Conservation (phyloP, 2,113 vertebrate species). For the Oxyura jamaicensis region DNA sequence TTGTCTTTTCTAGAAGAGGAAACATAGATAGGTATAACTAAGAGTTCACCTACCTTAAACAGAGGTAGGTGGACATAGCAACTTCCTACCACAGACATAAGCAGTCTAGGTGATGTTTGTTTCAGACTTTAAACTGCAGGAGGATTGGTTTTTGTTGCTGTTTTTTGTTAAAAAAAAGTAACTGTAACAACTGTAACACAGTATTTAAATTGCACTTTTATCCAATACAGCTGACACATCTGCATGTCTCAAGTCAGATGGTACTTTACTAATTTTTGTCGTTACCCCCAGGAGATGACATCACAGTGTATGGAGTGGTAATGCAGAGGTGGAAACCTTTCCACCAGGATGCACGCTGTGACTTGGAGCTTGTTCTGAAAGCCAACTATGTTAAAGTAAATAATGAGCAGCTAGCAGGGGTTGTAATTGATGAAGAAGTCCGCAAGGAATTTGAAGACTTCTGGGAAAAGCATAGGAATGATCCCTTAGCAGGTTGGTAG, state of each 20-base stretch:
- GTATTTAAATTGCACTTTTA: neutral
- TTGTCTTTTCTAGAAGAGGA: neutral
- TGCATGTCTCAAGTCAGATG: neutral
- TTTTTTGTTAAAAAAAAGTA: neutral
- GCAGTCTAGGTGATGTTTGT: neutral
- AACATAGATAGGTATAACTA: neutral
- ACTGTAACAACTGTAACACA: neutral
- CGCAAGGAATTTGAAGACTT: slow-evolving; percentile 91
- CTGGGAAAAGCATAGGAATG: slow-evolving; percentile 83
- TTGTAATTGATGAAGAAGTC: slow-evolving; percentile 84
- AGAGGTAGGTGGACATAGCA: neutral
- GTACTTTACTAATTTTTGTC: neutral
- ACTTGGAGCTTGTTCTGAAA: slow-evolving; percentile 92
- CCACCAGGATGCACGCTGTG: slow-evolving; percentile 81
- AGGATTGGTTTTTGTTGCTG: neutral
- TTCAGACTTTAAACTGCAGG: neutral
- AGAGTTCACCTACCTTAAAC: neutral
- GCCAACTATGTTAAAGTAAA: slow-evolving; percentile 94
- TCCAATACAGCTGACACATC: neutral
- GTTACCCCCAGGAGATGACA: slow-evolving; percentile 86
- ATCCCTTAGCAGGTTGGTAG: slow-evolving; percentile 88
- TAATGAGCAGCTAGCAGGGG: slow-evolving; percentile 85
- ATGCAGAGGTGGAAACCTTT: slow-evolving; percentile 94
- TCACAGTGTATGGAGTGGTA: slow-evolving; percentile 93
- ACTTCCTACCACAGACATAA: neutral